Evolutionary conservation across 2,113 vertebrate species (phyloP).

Genomic region (Nannospalax galili): DNA sequence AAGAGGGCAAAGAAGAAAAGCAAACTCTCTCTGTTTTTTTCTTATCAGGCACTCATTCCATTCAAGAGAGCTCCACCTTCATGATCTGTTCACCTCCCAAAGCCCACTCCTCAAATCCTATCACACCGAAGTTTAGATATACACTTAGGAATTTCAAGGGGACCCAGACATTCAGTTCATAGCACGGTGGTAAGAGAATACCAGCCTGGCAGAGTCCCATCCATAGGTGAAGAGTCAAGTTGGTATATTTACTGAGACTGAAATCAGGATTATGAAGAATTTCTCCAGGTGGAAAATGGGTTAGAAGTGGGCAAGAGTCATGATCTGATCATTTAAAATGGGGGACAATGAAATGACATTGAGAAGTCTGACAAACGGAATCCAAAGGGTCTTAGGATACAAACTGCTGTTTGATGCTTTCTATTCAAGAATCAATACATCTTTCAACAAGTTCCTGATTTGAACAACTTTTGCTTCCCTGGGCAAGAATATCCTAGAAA

Average conservation of each 20-base stretch:
- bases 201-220: neutral
- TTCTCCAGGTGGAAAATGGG: neutral
- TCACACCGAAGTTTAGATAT: neutral
- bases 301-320: neutral
- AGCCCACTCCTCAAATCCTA: neutral
- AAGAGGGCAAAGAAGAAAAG: neutral
- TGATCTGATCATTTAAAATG: neutral
- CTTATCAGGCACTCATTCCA: neutral
- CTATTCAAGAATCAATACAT: neutral
- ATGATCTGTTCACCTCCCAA: neutral
- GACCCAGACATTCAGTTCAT: neutral
- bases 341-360: neutral
- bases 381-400: neutral
- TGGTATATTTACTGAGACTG: neutral
- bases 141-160: neutral
- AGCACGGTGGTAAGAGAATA: neutral
- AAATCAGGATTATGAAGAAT: neutral
- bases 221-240: neutral
- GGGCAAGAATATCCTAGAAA: constrained; percentile 11
- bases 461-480: neutral
- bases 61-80: neutral
- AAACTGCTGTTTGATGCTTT: neutral
- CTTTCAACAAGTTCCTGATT: constrained; percentile 26
- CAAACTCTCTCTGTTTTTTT: neutral
- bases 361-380: neutral